Conservation (phyloP, 2,888 invertebrate species). For the Eupithecia vulgata region DNA sequence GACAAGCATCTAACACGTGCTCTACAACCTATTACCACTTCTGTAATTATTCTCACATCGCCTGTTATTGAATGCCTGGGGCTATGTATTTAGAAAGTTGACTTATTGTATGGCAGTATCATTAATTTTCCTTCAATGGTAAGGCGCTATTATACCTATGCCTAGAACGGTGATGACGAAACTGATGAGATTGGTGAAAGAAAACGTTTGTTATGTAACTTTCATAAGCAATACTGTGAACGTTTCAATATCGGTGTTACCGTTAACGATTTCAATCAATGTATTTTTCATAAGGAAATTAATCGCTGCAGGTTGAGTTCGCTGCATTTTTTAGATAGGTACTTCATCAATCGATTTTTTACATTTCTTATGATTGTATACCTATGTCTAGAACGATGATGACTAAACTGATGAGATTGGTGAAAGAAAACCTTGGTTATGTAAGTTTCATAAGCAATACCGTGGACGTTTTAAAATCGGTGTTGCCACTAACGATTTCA, state of each 20-base stretch:
- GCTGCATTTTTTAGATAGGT: not conserved
- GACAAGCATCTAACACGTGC: constrained; percentile 10
- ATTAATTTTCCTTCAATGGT: constrained; percentile 36
- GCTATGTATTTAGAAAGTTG: constrained; percentile 40
- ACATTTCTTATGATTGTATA: not conserved
- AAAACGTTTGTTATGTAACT: constrained; percentile 13
- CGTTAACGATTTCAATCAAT: not conserved
- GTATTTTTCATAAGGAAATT: not conserved
- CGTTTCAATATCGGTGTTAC: not conserved
- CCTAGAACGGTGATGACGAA: constrained; percentile 17
- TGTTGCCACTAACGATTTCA: not conserved
- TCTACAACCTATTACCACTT: constrained; percentile 25
- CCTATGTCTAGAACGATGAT: constrained; percentile 15
- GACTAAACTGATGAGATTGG: constrained; percentile 20
- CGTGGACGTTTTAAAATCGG: not conserved
- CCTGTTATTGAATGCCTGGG: constrained; percentile 35
- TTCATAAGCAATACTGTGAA: constrained; percentile 1
- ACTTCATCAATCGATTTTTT: not conserved
- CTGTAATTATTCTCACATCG: constrained; percentile 33
- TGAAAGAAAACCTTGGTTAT: constrained; percentile 12
- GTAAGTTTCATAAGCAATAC: constrained; percentile 9
- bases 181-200: constrained; percentile 18
- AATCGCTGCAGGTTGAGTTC: not conserved
- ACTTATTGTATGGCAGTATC: constrained; percentile 31
- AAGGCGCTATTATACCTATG: constrained; percentile 26